Evolutionary conservation across 1,140 invertebrate species (phyloP), one percentile per base, ranked within the genome.

Genomic region (Drosophila burlai): DNA sequence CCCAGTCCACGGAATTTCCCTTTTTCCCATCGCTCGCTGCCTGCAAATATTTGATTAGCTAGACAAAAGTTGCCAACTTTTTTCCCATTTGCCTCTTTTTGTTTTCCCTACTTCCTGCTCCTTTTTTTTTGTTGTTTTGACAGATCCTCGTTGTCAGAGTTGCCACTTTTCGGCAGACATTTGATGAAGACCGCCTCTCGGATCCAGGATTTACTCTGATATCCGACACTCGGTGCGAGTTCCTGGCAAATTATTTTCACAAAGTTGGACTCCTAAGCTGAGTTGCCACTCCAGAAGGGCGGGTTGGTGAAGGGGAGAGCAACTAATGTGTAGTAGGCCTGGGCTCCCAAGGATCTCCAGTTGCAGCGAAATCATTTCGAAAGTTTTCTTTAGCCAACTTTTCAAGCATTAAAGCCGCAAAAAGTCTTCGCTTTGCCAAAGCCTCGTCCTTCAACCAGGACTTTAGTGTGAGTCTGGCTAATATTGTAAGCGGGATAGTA

Each of bases 1-100:
- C 45, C 67, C 54, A 24, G 34, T 31, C 40, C 58, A 26, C 16
- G 52, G 36, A n/a, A 18, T 16, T 58, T 15, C 38, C 55, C 54
- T 3, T 36, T 50, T 43, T 18, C 29, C 45, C 67, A 72, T 49
- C 24, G 45, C 69, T 58, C 61, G 55, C 49, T 64, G 64, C 61
- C 83, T 87, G 85, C 81, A 90, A 89, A 87, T 90, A 87, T 87
- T 87, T 87, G 84, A 87, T 87, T 90, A 87, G 84, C 84, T 73
- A 49, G 50, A 67, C 45, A 81, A 81, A 89, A 89, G 69, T 89
- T 89, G 64, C 26, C 63, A 90, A 84, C 85, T 90, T 90, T 89
- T 84, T 68, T 54, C 29, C 31, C 64, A 46, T 47, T 47, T 36
- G 18, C 11, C 15, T 18, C 52, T 40, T 24, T 24, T 42, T 34